Percentiles rank a stretch among this genome's conserved stretches.
Evolutionary conservation across 2,113 vertebrate genomes (phyloP).

Genomic region (Leptosomus discolor): DNA sequence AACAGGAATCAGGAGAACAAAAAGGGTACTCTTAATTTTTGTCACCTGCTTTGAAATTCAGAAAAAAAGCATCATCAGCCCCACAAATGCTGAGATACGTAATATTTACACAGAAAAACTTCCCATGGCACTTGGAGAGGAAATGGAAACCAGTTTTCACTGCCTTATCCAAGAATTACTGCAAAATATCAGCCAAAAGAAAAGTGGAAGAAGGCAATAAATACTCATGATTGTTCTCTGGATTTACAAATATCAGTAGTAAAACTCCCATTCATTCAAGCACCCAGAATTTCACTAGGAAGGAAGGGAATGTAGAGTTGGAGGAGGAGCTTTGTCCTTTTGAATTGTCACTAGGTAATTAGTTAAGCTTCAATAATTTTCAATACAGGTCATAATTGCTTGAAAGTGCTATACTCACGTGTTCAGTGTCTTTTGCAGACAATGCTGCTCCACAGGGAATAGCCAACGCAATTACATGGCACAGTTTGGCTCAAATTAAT

Average conservation of each 20-base stretch:
- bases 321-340: background rate
- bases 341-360: background rate
- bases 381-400: background rate
- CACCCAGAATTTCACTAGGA: background rate
- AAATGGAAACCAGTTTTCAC: background rate
- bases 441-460: background rate
- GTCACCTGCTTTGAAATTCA: background rate
- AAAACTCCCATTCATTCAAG: background rate
- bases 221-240: background rate
- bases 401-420: background rate
- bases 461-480: background rate
- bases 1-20: background rate
- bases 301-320: background rate
- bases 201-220: background rate
- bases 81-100: background rate
- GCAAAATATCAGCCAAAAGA: background rate
- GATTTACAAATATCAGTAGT: background rate
- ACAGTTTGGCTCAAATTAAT: background rate
- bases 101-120: background rate
- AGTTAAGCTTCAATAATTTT: conserved; percentile 37
- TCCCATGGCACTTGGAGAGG: background rate
- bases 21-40: background rate
- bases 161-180: background rate
- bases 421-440: background rate
- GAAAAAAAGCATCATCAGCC: background rate